Base-by-base conservation (phyloP, 2,113 vertebrate species). In the Seriola quinqueradiata region DNA sequence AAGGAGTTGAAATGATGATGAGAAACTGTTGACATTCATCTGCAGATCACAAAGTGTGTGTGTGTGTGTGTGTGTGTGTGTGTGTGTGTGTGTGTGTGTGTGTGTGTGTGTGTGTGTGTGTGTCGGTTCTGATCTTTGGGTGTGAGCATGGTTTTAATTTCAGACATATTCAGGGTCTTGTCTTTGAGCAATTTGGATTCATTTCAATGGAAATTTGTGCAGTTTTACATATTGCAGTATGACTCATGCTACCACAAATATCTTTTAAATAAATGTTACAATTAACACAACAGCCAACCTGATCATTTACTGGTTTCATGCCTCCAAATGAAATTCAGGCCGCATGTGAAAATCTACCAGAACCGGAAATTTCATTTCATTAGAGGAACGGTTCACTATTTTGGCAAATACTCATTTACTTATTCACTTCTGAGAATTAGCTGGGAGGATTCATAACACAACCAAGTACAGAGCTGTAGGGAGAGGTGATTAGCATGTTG, bases 21-120 rank as follows among this genome's bases (percentile, higher is more conserved):
- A 87, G 85, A 86, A 80, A 65, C 5, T 36, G 61, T 58, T 71
- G n/a, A 61, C 11, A 65, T 76, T 79, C 75, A 52, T 75, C 34
- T 76, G 38, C 48, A n/a, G 60, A 16, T 32, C 19, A 48, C 2
- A 4, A 69, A 79, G 42, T 17, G 28, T 50, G 48, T 3, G 70
- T 8, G 21, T 57, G 4, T 28, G 16, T 59, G 54, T 50, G 46
- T 5, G 70, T 8, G 21, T 57, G 4, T 28, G 16, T 59, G 48
- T 50, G 46, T 5, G 70, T 8, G 21, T 57, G 4, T 28, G 16
- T 58, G 25, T 25, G 25, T 25, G 25, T 25, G 25, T 25, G 25
- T 25, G 25, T 25, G 25, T 25, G 25, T 25, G 25, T 25, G 25
- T 25, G 25, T 48, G 46, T 5, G 70, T 8, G 19, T 57, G 4